Conservation (phyloP, 2,113 vertebrate species). For the Opisthocomus hoazin region DNA sequence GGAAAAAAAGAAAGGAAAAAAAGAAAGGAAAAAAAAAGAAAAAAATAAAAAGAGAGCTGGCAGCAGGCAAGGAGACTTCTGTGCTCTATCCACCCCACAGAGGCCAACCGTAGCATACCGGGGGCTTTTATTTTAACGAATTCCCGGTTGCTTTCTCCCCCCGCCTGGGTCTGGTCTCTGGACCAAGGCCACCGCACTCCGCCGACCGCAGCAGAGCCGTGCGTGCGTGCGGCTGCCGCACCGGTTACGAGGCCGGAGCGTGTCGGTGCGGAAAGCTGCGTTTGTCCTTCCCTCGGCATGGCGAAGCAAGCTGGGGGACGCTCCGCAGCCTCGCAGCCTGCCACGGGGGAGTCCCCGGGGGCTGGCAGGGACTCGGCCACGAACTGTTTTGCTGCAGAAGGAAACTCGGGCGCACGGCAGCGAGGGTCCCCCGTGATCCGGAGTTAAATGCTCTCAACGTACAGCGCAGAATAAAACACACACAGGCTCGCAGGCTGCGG, state of each 20-base stretch:
- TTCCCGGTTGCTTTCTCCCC: background rate
- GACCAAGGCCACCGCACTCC: background rate
- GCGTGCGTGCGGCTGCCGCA: background rate
- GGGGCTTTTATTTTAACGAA: background rate
- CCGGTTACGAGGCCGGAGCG: fast-evolving
- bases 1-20: no score
- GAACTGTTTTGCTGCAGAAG: background rate
- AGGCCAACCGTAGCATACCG: background rate
- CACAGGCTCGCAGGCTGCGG: background rate
- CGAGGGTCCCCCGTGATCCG: fast-evolving
- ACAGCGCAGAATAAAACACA: background rate
- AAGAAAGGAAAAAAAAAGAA: no score
- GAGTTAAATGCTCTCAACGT: fast-evolving
- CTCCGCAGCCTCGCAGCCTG: background rate
- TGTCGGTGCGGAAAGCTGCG: background rate
- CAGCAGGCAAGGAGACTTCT: background rate
- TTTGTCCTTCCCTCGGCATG: background rate
- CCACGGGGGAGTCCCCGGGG: background rate
- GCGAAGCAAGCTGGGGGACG: background rate
- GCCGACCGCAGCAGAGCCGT: background rate
- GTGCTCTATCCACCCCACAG: background rate
- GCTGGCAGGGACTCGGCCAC: background rate
- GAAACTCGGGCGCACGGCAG: background rate
- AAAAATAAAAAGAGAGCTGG: background rate
- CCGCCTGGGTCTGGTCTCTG: background rate